Base-by-base conservation (phyloP, 37 sponge, comb jelly and placozoan species). In the Spongia lamella region DNA sequence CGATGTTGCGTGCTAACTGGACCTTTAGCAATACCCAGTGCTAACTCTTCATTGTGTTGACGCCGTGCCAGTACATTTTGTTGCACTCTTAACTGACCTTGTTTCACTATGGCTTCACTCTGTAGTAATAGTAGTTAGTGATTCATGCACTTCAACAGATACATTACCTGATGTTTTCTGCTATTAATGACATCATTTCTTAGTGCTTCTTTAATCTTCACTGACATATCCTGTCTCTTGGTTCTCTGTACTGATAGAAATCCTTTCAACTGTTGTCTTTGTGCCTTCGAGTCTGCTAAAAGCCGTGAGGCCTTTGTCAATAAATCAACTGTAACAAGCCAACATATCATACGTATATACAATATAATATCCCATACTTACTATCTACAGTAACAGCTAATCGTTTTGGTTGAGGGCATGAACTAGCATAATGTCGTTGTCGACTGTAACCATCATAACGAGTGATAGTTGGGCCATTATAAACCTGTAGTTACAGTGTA, bases 1-100 rank as follows among this genome's bases (percentile, higher is more conserved):
- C 79, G 75, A 63, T 75, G 64, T 61, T 36, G 66, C 7, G 79
- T 81, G 29, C 75, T 80, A 47, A 86, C 50, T 35, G 87, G 87
- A 54, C 87, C 87, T 1, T 68, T 29, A 1, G 54, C 58, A 4
- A 74, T 59, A 20, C 87, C 87, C 56, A 86, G 69, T 1, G 80
- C 72, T 21, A 86, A 69, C 73, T 86, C 81, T 22, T 72, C 74
- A 1, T 5, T 52, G 53, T 86, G 71, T 15, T 68, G 53, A 43
- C 80, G 81, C 31, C 80, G 76, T 9, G 20, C 24, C 14, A 26
- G 34, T 7, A 81, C 58, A 33, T 69, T 80, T 47, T 79, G 81
- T 1, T 70, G 71, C 63, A 76, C 16, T 36, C 76, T 55, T 14
- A 86, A 34, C 31, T 80, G 80, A 2, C 81, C 87, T 35, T 54